phyloP scores from a whole-genome alignment of 2,113 vertebrate genomes.

The Myotis brandtii region DNA sequence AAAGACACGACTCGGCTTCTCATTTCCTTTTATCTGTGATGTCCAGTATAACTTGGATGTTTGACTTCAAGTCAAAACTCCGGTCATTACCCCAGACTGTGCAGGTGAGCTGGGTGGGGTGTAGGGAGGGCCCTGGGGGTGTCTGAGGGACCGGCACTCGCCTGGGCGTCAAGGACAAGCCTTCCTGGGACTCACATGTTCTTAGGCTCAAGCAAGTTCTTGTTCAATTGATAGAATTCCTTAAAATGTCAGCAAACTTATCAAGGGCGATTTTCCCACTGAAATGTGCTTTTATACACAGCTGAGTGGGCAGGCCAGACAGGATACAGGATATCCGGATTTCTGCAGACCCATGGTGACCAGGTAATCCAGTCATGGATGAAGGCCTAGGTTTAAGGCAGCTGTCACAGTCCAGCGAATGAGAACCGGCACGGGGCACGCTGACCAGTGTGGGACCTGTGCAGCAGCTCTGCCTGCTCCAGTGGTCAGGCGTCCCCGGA shows the following conservation, averaged over 20 bases:
- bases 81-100: no score
- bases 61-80: background rate
- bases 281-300: background rate
- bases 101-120: no score
- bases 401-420: background rate
- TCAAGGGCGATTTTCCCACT: background rate
- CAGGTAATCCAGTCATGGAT: background rate
- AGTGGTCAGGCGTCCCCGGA: accelerated
- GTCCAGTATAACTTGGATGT: background rate
- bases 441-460: background rate
- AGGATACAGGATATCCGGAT: background rate
- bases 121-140: background rate
- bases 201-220: background rate
- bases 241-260: background rate
- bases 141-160: background rate
- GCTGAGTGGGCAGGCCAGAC: background rate
- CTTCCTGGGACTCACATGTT: background rate
- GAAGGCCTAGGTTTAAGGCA: background rate
- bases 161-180: background rate
- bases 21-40: background rate
- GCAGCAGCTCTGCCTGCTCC: background rate
- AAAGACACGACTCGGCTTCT: background rate
- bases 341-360: background rate
- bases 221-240: background rate
- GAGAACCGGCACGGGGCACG: background rate